phyloP scores from a whole-genome alignment of 1,140 invertebrate genomes.

The Ips typographus region DNA sequence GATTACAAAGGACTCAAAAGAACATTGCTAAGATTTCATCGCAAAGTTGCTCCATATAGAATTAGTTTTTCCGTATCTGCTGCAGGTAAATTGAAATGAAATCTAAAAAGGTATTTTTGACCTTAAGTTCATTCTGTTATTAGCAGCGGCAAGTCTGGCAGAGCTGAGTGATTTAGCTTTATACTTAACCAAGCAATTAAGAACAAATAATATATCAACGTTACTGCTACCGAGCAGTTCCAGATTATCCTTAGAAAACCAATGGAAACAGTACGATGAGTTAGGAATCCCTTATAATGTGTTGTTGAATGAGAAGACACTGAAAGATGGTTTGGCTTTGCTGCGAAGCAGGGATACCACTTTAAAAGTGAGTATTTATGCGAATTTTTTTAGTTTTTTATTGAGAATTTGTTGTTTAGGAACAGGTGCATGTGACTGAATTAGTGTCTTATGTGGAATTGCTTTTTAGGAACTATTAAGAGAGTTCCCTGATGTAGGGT shows the following conservation, averaged over 20 bases:
- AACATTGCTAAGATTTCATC: slow-evolving; percentile 62
- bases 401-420: slow-evolving; percentile 46
- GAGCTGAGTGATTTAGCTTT: slow-evolving; percentile 57
- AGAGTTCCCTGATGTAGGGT: no score
- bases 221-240: slow-evolving; percentile 43
- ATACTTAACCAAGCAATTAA: slow-evolving; percentile 57
- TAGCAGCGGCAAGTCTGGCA: slow-evolving; percentile 32
- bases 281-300: slow-evolving; percentile 70
- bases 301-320: slow-evolving; percentile 62
- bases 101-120: neutral
- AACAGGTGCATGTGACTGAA: slow-evolving; percentile 57
- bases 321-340: slow-evolving; percentile 70
- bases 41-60: slow-evolving; percentile 73
- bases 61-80: slow-evolving; percentile 59
- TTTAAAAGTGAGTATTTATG: slow-evolving; percentile 54
- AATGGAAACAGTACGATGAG: slow-evolving; percentile 51
- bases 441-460: slow-evolving; percentile 54
- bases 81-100: slow-evolving; percentile 45
- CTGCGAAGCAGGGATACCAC: slow-evolving; percentile 74
- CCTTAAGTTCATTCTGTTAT: slow-evolving; percentile 29
- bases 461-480: slow-evolving; percentile 49
- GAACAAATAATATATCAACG: slow-evolving; percentile 54
- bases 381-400: neutral
- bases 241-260: slow-evolving; percentile 37
- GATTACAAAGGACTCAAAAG: slow-evolving; percentile 44